Evolutionary conservation across 92 coral and sea anemone species (phyloP), one percentile per base, ranked within the genome.

Genomic region (Palythoa caribaeorum): DNA sequence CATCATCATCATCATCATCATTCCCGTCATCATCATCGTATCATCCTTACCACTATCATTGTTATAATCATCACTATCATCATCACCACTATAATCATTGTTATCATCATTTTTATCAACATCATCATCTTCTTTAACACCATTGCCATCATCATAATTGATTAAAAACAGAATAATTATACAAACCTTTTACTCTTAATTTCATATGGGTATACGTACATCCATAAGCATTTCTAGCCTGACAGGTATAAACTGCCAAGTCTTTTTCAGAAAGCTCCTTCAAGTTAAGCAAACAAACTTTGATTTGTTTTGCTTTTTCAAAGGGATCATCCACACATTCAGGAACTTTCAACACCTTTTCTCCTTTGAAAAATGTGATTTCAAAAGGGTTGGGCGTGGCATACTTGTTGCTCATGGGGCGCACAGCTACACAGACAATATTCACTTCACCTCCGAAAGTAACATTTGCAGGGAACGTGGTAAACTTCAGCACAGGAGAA

Each of bases 361-460:
- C 40, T 8, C 6, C 86, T 68, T 81, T 81, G 44, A 81, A 66
- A 51, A 81, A 81, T 1, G 9, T 40, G 2, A 81, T 81, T 81
- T 81, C 60, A 47, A 81, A 68, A 2, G 86, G 86, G 76, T 81
- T 81, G 20, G 86, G n/a, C 1, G 20, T 1, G 62, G 1, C 9
- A 13, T 81, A 81, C 1, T 2, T 14, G 2, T 53, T n/a, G 16
- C 40, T 19, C 57, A 81, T 65, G 35, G 86, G 86, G 28, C 86
- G 86, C 5, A 66, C 86, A 19, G 86, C 86, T 8, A 47, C 86
- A 63, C 86, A 81, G n/a, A 81, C 75, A 38, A 81, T 66, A 40
- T 15, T 48, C 76, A 81, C 76, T 52, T 81, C 86, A 40, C 60
- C 21, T 65, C 86, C 86, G 9, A 37, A 0, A 2, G 44, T 68